Evolutionary conservation across 2,888 invertebrate genomes (phyloP), one percentile per base, ranked within the genome.

Genomic region (Andrena hattorfiana): DNA sequence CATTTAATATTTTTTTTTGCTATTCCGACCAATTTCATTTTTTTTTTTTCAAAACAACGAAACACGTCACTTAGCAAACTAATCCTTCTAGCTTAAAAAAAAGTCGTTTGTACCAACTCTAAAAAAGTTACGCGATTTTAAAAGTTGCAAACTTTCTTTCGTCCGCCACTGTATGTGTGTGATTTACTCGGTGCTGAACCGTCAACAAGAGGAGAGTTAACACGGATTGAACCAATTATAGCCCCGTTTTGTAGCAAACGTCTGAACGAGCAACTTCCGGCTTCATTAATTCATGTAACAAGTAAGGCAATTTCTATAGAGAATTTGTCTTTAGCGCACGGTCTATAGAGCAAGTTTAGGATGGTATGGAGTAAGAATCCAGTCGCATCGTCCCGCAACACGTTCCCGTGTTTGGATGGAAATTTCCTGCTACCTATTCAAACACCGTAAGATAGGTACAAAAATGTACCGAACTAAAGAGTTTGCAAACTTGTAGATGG

Each of bases 201-300:
- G 70, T 79, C 82, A 82, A 77, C 87, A 84, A 88, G 87, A 80
- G 86, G 75, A 81, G 83, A 87, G 89, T 82, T 79, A 87, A 82
- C 89, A 86, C 85, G 88, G 87, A 87, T 87, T 87, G 77, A 89
- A 86, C 79, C 89, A 89, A 89, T 89, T 87, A 87, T 85, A 83
- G 86, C 82, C 85, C 85, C 86, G 82, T 86, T 89, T 87, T 89
- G 81, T 76, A 85, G 74, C 79, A 77, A 80, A 83, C 77, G 85
- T 72, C 81, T 73, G 88, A 86, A 88, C 85, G 83, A 89, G 87
- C 77, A 77, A 83, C 82, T 89, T 89, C 88, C 89, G 87, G 77
- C 84, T 74, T 59, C 75, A 79, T 85, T 76, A 73, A 86, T 74
- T 67, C 79, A 76, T 66, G 64, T 73, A 79, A 63, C 81, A 60